These are phyloP conservation scores for Anguilla megastoma DNA, from an alignment of 2,797 vertebrate species.

Conservation along the genomic window DNA sequence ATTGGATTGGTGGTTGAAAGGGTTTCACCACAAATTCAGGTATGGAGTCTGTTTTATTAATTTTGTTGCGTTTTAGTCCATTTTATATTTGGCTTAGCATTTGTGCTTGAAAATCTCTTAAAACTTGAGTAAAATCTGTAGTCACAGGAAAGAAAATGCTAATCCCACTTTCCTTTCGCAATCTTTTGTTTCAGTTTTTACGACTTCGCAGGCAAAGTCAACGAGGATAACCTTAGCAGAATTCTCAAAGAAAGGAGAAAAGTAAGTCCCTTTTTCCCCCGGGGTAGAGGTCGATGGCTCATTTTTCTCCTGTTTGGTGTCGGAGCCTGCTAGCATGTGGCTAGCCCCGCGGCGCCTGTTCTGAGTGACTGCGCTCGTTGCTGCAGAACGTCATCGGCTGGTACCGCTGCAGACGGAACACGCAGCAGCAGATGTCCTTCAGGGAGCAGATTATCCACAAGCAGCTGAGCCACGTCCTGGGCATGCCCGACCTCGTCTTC, in stretches of 20 bases:
- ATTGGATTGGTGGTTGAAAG: neutral
- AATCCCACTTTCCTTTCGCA: neutral
- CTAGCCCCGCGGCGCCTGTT: neutral
- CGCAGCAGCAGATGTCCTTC: constrained; percentile 97
- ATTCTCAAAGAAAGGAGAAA: constrained; percentile 96
- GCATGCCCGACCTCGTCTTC: constrained; percentile 97
- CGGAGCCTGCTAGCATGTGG: too few relatives aligned
- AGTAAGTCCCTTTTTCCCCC: constrained; percentile 74
- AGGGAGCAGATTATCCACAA: constrained; percentile 96
- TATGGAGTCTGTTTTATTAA: neutral
- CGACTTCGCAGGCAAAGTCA: constrained; percentile 93
- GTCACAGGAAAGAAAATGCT: neutral
- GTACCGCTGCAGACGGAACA: constrained; percentile 96
- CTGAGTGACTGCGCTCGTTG: neutral
- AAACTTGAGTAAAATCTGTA: neutral
- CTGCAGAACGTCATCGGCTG: constrained; percentile 93
- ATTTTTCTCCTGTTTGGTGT: neutral
- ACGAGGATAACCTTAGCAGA: constrained; percentile 91
- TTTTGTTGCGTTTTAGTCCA: neutral
- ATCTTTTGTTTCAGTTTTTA: constrained; percentile 84
- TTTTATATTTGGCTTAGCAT: neutral
- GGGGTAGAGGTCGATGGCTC: neutral
- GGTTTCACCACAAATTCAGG: neutral
- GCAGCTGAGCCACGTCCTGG: constrained; percentile 92
- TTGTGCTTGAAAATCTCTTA: neutral